A percentile compares a stretch with the other conserved stretches of the same genome.
Evolutionary conservation across 2,888 invertebrate genomes (phyloP).

Genomic region (Baccha elongata): DNA sequence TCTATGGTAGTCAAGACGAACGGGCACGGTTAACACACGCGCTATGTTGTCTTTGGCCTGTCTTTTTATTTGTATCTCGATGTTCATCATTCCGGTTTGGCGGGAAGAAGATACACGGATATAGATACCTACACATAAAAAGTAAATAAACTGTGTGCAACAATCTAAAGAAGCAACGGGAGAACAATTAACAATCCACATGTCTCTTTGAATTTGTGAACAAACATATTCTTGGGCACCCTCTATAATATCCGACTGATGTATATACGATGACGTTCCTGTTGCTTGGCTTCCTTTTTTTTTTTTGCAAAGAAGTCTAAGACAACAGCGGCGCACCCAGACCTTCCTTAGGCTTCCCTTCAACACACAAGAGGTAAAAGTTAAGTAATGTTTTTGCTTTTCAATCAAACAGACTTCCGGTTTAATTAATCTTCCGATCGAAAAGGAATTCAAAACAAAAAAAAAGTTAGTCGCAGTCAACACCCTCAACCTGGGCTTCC

Average conservation of each 20-base stretch:
- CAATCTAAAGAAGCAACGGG: conserved; percentile 46
- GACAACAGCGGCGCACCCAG: conserved; percentile 32
- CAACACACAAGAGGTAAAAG: no score
- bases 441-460: background rate
- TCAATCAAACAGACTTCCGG: conserved; percentile 73
- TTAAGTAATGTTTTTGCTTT: conserved; percentile 53
- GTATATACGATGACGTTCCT: conserved; percentile 26
- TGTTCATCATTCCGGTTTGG: conserved; percentile 70
- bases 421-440: conserved; percentile 68
- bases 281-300: conserved; percentile 28
- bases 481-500: conserved; percentile 38
- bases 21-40: conserved; percentile 49
- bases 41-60: conserved; percentile 38
- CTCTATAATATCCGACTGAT: conserved; percentile 23
- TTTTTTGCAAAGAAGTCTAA: conserved; percentile 12
- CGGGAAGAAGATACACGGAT: conserved; percentile 34
- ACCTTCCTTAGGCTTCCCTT: conserved; percentile 22
- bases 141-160: conserved; percentile 3
- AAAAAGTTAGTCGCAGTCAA: conserved; percentile 45
- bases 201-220: conserved; percentile 67
- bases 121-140: conserved; percentile 8
- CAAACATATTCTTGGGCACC: conserved; percentile 67
- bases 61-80: conserved; percentile 49
- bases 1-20: conserved; percentile 19
- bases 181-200: conserved; percentile 72